These are phyloP conservation scores for Caenorhabditis japonica DNA, from an alignment of 2,888 invertebrate species.

Conservation along the genomic window DNA sequence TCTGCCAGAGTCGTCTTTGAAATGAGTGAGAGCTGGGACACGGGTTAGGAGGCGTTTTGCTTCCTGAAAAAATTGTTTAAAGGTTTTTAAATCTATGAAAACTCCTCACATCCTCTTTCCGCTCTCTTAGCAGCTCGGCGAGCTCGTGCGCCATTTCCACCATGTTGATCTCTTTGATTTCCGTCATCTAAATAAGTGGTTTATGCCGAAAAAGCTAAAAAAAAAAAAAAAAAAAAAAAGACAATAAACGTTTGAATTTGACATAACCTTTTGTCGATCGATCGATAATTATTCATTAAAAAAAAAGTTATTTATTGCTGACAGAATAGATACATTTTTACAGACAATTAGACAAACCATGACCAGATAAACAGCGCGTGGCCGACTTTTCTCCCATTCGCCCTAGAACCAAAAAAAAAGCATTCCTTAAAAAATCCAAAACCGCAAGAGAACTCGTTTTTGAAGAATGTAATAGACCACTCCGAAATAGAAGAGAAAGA, in stretches of 20 bases:
- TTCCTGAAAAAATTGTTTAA: constrained; percentile 39
- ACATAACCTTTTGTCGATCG: too few relatives aligned
- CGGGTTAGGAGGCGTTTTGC: constrained; percentile 55
- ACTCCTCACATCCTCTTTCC: constrained; percentile 48
- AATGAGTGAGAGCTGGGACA: constrained; percentile 28
- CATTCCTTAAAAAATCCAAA: constrained; percentile 61
- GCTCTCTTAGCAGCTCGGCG: constrained; percentile 37
- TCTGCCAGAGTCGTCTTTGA: constrained; percentile 54
- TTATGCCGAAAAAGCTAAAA: too few relatives aligned
- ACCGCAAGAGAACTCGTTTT: constrained; percentile 83
- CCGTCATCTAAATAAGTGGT: too few relatives aligned
- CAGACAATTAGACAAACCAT: too few relatives aligned
- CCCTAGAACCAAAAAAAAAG: too few relatives aligned
- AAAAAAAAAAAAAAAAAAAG: too few relatives aligned
- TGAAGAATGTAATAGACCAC: constrained; percentile 93
- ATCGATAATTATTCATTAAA: too few relatives aligned
- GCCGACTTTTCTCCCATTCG: too few relatives aligned
- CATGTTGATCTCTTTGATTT: constrained; percentile 19
- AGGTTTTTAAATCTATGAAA: not conserved
- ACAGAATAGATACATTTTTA: too few relatives aligned
- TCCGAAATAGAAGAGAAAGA: constrained; percentile 89
- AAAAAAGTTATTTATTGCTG: too few relatives aligned
- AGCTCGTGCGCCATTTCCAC: constrained; percentile 30
- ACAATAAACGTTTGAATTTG: too few relatives aligned
- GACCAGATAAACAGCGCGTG: too few relatives aligned